Conservation (phyloP, 37 sponge, comb jelly and placozoan genomes). For the Agelas oroides region DNA sequence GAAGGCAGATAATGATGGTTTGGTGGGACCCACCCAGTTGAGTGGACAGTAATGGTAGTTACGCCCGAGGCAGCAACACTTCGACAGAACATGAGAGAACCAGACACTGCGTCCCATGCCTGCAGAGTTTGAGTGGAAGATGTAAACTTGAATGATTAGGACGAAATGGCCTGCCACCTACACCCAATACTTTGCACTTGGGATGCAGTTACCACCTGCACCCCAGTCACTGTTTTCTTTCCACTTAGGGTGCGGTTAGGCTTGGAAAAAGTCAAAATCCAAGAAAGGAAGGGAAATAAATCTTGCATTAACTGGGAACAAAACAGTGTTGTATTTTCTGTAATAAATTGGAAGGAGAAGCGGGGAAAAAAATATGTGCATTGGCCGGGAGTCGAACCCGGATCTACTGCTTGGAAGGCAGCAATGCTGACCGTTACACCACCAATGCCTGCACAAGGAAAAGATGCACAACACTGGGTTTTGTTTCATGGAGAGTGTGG, state of each 20-base stretch:
- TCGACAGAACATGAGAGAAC: constrained; percentile 27
- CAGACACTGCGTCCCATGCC: constrained; percentile 52
- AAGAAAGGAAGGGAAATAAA: no score
- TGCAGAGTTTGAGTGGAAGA: not conserved
- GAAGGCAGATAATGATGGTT: no score
- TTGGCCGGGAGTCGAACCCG: constrained; percentile 76
- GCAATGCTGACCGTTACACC: constrained; percentile 71
- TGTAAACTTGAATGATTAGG: no score
- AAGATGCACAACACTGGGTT: no score
- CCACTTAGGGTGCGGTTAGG: no score
- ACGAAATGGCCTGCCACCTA: no score
- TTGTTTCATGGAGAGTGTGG: not conserved
- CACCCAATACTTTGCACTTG: no score
- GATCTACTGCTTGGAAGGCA: constrained; percentile 80
- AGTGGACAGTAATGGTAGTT: constrained; percentile 37
- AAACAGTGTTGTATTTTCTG: not conserved
- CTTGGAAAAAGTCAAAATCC: not conserved
- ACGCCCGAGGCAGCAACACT: constrained; percentile 21
- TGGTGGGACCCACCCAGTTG: constrained; percentile 54
- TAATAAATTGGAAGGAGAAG: not conserved
- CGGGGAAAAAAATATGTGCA: constrained; percentile 39
- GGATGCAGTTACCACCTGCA: no score
- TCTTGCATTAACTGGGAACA: not conserved
- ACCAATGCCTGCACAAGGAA: constrained; percentile 46
- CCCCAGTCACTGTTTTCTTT: no score